These are phyloP conservation scores for Plagodis dolabraria DNA, from an alignment of 2,888 invertebrate genomes.

Conservation along the genomic window DNA sequence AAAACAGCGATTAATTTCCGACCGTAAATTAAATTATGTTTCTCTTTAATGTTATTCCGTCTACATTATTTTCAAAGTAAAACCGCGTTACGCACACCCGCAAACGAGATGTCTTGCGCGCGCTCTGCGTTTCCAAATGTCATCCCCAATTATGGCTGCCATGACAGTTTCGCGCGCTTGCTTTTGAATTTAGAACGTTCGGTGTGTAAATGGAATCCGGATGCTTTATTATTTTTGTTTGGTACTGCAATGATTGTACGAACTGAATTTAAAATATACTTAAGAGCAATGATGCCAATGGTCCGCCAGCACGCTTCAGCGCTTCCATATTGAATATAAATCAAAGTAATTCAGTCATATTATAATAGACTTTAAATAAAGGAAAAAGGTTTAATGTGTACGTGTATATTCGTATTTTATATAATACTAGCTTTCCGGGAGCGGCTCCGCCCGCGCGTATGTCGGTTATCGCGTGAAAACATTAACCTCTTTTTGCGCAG, in stretches of 20 bases:
- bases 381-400: no score
- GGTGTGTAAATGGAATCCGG: constrained; percentile 49
- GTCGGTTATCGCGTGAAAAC: no score
- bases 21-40: constrained; percentile 59
- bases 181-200: constrained; percentile 74
- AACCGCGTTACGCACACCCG: constrained; percentile 70
- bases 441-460: no score
- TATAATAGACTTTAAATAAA: no score
- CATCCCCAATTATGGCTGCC: constrained; percentile 78
- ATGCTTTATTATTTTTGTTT: constrained; percentile 46
- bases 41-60: constrained; percentile 60
- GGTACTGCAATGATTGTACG: constrained; percentile 32
- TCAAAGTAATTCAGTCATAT: no score
- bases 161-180: constrained; percentile 77
- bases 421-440: no score
- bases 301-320: no score
- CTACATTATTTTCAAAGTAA: constrained; percentile 66
- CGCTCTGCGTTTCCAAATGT: constrained; percentile 69
- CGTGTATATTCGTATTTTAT: no score
- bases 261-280: no score
- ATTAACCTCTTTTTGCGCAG: no score
- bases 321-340: no score
- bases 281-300: no score
- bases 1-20: constrained; percentile 40
- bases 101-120: constrained; percentile 66